Evolutionary conservation across 2,113 vertebrate species (phyloP).

Genomic region (Glaucidium brasilianum): DNA sequence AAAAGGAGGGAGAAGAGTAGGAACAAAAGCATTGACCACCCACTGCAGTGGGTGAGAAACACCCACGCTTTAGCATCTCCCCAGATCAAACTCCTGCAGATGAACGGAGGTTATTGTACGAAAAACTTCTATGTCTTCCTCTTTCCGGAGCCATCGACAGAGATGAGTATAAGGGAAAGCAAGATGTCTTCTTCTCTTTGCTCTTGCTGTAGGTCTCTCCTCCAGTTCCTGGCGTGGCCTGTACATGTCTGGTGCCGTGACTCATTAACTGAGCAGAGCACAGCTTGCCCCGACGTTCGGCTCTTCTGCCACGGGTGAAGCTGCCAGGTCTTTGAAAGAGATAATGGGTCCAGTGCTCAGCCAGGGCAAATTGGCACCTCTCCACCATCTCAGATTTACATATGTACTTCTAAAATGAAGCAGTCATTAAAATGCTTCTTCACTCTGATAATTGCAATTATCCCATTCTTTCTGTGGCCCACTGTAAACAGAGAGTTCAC

Average conservation of each 20-base stretch:
- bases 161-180: neutral
- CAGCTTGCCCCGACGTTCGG: neutral
- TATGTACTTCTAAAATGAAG: neutral
- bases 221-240: neutral
- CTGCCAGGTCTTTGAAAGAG: constrained; percentile 23
- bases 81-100: neutral
- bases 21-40: neutral
- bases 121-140: neutral
- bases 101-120: accelerated
- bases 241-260: neutral
- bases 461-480: constrained; percentile 53
- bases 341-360: neutral
- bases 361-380: constrained; percentile 15
- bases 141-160: neutral
- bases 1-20: neutral
- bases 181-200: neutral
- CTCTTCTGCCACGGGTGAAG: neutral
- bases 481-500: constrained; percentile 67
- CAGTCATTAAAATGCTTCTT: constrained; percentile 19
- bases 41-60: accelerated
- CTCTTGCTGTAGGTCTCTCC: neutral
- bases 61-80: neutral
- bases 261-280: neutral
- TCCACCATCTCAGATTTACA: neutral
- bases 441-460: constrained; percentile 60